A percentile compares a stretch with the other conserved stretches of the same genome.
Evolutionary conservation across 1,140 invertebrate genomes (phyloP).

Genomic region (Lanistes nyassanus): DNA sequence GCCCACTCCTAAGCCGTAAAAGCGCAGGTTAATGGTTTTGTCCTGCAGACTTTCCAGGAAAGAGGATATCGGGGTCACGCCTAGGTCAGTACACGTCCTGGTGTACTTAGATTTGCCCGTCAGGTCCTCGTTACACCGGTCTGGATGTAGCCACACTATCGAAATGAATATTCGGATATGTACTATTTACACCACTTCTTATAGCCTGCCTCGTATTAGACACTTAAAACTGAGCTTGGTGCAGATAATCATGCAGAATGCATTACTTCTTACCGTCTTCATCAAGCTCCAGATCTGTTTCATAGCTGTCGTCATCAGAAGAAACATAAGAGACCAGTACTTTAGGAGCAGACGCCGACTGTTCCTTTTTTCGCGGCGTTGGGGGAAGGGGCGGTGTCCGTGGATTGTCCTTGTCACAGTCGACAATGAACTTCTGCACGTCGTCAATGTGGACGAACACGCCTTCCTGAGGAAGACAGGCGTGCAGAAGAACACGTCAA

Average conservation of each 20-base stretch:
- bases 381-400: neutral
- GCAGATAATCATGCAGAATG: neutral
- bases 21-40: conserved; percentile 52
- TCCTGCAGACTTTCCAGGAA: conserved; percentile 56
- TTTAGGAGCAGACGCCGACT: neutral
- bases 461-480: neutral
- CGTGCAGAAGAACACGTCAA: too few species aligned
- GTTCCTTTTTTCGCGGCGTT: neutral
- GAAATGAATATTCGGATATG: too few species aligned
- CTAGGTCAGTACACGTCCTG: conserved; percentile 48
- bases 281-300: conserved; percentile 52
- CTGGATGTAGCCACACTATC: conserved; percentile 45
- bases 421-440: conserved; percentile 10
- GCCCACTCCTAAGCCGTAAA: conserved; percentile 57
- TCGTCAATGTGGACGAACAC: conserved; percentile 10
- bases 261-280: conserved; percentile 42
- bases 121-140: conserved; percentile 40
- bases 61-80: conserved; percentile 48
- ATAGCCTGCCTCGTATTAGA: too few species aligned
- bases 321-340: conserved; percentile 10
- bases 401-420: conserved; percentile 11
- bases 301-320: conserved; percentile 47
- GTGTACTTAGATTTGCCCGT: conserved; percentile 50
- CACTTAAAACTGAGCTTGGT: too few species aligned
- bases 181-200: too few species aligned